Evolutionary conservation across 2,797 vertebrate genomes (phyloP).

Genomic region (Ceryle rudis): DNA sequence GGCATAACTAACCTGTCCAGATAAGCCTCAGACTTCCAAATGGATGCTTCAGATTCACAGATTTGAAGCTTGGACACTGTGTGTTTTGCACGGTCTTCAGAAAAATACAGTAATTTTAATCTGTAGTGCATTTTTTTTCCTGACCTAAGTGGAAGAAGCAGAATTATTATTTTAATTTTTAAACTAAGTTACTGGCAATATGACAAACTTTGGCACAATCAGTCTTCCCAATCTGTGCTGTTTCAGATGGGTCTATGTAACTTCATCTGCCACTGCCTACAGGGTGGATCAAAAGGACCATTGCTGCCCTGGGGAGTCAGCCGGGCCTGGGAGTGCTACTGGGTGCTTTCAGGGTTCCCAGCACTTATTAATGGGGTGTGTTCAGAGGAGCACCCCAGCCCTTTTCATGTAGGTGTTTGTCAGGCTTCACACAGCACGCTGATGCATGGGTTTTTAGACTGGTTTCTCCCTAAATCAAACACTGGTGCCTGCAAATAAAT

Average conservation of each 20-base stretch:
- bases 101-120: neutral
- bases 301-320: neutral
- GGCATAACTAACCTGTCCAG: neutral
- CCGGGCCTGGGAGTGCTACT: neutral
- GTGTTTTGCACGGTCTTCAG: neutral
- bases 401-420: neutral
- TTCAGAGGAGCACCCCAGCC: neutral
- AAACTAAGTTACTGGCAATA: neutral
- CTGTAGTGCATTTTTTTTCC: neutral
- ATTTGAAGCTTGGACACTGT: neutral
- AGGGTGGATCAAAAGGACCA: conserved; percentile 31
- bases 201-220: neutral
- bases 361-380: neutral
- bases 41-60: neutral
- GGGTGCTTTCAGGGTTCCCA: neutral
- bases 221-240: neutral
- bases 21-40: neutral
- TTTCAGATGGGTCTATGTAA: neutral
- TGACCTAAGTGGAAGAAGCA: neutral
- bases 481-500: neutral
- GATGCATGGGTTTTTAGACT: neutral
- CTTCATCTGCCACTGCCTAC: neutral
- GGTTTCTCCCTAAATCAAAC: neutral
- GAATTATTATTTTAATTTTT: neutral
- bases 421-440: neutral